These are phyloP conservation scores for Ceratoteleas bidentatus DNA, from an alignment of 1,140 invertebrate species.

Conservation along the genomic window DNA sequence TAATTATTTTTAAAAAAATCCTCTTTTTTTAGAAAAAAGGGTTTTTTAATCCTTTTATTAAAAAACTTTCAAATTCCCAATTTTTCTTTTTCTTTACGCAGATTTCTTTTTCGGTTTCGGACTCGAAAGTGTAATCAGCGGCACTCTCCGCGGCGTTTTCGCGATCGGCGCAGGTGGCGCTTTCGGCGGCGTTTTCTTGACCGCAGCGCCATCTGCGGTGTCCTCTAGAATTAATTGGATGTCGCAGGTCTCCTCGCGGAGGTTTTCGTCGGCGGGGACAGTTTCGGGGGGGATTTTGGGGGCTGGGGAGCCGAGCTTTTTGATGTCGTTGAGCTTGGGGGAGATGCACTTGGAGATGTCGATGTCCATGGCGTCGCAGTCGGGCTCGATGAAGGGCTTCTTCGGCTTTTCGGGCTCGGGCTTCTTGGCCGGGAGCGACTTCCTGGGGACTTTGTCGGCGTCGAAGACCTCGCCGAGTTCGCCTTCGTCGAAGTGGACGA, in stretches of 20 bases:
- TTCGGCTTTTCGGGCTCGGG: conserved; percentile 29
- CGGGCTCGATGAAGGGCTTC: conserved; percentile 64
- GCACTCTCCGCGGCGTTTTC: conserved; percentile 85
- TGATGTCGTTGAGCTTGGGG: conserved; percentile 62
- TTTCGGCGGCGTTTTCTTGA: conserved; percentile 70
- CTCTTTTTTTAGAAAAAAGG: too few species aligned
- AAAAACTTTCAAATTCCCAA: too few species aligned
- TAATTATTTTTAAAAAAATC: too few species aligned
- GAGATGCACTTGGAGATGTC: conserved; percentile 69
- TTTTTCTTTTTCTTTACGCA: too few species aligned
- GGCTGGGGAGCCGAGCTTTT: conserved; percentile 2
- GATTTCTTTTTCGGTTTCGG: conserved; percentile 85
- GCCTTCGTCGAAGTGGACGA: conserved; percentile 90
- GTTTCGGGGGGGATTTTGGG: too few species aligned
- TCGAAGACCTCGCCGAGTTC: conserved; percentile 91
- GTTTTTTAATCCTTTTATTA: too few species aligned
- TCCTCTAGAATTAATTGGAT: conserved; percentile 86
- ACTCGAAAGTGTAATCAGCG: conserved; percentile 88
- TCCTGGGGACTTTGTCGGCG: conserved; percentile 17
- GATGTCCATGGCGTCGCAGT: conserved; percentile 78
- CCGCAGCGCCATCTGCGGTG: conserved; percentile 62
- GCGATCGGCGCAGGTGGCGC: conserved; percentile 58
- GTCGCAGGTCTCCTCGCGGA: conserved; percentile 83
- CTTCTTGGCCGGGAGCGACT: conserved; percentile 64
- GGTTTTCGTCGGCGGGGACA: too few species aligned